Conservation (phyloP, 2,113 vertebrate species). For the Ochotona princeps region DNA sequence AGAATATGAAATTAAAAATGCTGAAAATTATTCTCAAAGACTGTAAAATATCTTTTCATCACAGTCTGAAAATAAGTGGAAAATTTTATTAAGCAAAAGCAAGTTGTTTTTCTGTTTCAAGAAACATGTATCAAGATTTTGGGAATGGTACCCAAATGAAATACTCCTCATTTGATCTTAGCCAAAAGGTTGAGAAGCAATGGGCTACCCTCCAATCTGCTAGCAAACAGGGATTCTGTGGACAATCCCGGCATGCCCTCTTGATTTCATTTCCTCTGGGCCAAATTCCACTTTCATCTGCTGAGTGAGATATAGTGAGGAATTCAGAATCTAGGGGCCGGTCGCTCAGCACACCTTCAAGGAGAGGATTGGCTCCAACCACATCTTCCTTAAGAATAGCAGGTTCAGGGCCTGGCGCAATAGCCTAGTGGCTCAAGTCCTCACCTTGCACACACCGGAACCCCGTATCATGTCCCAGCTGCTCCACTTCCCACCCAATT, state of each 20-base stretch:
- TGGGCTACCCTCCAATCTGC: neutral
- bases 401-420: too few species aligned
- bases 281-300: constrained; percentile 16
- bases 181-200: too few species aligned
- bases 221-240: neutral
- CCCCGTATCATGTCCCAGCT: too few species aligned
- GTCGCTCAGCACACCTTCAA: neutral
- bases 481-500: too few species aligned
- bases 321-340: neutral
- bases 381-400: neutral
- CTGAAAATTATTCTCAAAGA: neutral
- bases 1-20: constrained; percentile 24
- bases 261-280: neutral
- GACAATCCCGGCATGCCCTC: neutral
- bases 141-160: neutral
- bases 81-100: constrained; percentile 13
- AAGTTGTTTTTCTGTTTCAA: constrained; percentile 11
- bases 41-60: neutral
- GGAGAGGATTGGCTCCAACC: neutral
- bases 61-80: neutral
- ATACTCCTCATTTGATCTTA: too few species aligned
- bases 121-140: neutral
- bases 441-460: too few species aligned
- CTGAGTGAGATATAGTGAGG: neutral
- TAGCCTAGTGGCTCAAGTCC: too few species aligned